Evolutionary conservation across 2,888 invertebrate genomes (phyloP).

Genomic region (Lycia hirtaria): DNA sequence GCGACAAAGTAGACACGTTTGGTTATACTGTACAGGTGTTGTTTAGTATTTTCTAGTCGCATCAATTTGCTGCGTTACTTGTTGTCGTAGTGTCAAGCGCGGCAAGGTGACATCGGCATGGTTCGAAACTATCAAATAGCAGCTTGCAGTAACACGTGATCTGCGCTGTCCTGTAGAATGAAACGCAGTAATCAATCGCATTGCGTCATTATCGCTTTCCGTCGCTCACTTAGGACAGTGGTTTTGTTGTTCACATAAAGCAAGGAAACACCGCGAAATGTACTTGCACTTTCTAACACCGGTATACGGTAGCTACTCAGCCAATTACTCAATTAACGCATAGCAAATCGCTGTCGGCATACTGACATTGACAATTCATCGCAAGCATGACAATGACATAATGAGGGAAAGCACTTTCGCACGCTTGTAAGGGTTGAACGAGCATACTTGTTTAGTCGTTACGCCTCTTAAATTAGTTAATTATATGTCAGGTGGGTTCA

Average conservation of each 20-base stretch:
- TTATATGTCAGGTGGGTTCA: background rate
- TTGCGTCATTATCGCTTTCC: too few species aligned
- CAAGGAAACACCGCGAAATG: constrained; percentile 36
- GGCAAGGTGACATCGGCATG: too few species aligned
- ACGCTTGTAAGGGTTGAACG: constrained; percentile 31
- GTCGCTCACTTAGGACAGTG: too few species aligned
- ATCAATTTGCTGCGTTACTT: too few species aligned
- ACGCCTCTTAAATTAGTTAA: constrained; percentile 20
- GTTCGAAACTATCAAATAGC: too few species aligned
- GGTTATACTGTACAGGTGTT: too few species aligned
- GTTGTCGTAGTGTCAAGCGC: too few species aligned
- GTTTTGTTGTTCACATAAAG: constrained; percentile 43
- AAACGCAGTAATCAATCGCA: too few species aligned
- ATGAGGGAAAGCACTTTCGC: constrained; percentile 41
- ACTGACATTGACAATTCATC: constrained; percentile 66
- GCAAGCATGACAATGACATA: constrained; percentile 54
- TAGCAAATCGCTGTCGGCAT: constrained; percentile 65
- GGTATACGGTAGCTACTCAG: constrained; percentile 54
- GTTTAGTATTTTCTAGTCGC: too few species aligned
- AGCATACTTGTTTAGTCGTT: constrained; percentile 13
- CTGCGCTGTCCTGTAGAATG: too few species aligned
- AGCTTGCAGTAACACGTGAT: too few species aligned
- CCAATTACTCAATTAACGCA: constrained; percentile 53
- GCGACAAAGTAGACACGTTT: too few species aligned
- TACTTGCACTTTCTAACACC: constrained; percentile 66